Base-by-base conservation (phyloP, 2,113 vertebrate genomes). In the Poeciliopsis occidentalis region DNA sequence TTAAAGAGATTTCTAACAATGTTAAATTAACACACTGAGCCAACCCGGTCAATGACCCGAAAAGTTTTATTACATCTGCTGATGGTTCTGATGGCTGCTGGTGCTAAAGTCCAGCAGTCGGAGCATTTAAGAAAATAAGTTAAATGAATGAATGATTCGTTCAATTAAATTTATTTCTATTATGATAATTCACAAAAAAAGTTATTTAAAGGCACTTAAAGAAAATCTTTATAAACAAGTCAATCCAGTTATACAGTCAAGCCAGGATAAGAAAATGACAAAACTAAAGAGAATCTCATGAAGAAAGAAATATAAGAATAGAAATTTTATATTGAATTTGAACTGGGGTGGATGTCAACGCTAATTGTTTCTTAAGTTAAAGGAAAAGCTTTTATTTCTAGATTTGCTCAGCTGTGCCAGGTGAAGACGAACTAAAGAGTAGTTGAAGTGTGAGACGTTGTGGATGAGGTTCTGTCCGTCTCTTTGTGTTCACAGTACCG, bases 401-500 rank as follows among this genome's bases (percentile, higher is more conserved):
- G 51, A 57, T 11, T 57, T n/a, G 51, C 24, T 24, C 24, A 57
- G 24, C 2, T 22, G 24, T 8, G 3, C 22, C 22, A 3, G 22
- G 22, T 54, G 1, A 7, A 54, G 6, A 10, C 1, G 24, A 22
- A 57, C 51, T 57, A 3, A 24, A 54, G 8, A 3, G 47, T 7
- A 10, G n/a, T 41, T 60, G 8, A 24, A 41, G 22, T n/a, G 24
- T 22, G 24, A 27, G 27, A 8, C 15, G 30, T 1, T 54, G 13
- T 44, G 8, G 11, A 32, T 47, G 8, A 15, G 51, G 64, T 32
- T 2, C 12, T 81, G 17, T 57, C 51, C 13, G 63, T 81, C 10
- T 81, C 10, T 78, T 0, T 83, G 12, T 83, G 51, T 85, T 54
- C 85, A 51, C 22, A 99, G 98, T 99, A 98, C 86, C 95, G 97